Evolutionary conservation across 2,113 vertebrate species (phyloP), one percentile per base, ranked within the genome.

Genomic region (Dissostichus mawsoni): DNA sequence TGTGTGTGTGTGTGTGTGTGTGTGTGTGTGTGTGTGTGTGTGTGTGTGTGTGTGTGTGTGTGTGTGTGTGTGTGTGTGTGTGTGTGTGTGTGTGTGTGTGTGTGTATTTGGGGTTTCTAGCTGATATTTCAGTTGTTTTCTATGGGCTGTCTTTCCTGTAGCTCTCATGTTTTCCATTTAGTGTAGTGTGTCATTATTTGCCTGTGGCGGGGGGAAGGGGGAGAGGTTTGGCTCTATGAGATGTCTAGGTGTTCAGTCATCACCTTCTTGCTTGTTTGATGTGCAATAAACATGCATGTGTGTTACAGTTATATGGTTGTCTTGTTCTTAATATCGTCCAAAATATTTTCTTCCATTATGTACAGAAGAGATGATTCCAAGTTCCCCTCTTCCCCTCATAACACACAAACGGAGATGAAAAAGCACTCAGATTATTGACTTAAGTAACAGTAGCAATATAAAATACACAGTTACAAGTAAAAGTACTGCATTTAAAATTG

Each of bases 251-350:
- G 47, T 64, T 1, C 18, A 25, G 33, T 75, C 10, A 2, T 78
- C 45, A 53, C 48, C 12, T 20, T 77, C 14, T 65, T 76, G 47
- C 78, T 82, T 79, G 51, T 89, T 79, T 82, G 75, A 80, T 84
- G 80, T 89, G 76, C 64, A 92, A 92, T 90, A 92, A 92, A 91
- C 59, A 70, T 78, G 83, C 87, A 91, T 89, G 91, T 68, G 76
- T 88, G 82, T 80, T 74, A 89, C 59, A 25, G 8, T 18, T 23
- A 57, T 13, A 13, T 11, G 41, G 1, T n/a, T 12, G 51, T 50
- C 45, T 80, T 25, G 0, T 68, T 72, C 52, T 67, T 77, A 29
- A 29, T 29, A 29, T 29, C 29, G 29, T 29, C 29, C 29, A 41
- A 41, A 12, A 5, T 14, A 48, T 11, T 48, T 48, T 48, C 47